Evolutionary conservation across 1,140 invertebrate species (phyloP).

Genomic region (Ceratoteleas bidentatus): DNA sequence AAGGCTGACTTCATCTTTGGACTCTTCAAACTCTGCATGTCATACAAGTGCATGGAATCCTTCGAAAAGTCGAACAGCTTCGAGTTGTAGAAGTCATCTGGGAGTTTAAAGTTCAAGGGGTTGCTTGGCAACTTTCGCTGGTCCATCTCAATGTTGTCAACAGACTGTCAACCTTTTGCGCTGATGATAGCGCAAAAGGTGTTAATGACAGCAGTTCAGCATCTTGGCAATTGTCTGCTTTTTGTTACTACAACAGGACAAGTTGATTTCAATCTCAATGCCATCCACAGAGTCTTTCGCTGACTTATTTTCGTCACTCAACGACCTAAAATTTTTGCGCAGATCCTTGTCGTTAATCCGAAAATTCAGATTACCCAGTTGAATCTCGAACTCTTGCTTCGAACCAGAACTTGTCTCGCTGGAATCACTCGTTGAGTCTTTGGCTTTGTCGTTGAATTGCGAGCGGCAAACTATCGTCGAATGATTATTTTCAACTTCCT

Average conservation of each 20-base stretch:
- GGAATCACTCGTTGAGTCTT: constrained; percentile 11
- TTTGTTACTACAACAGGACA: constrained; percentile 71
- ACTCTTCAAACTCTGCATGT: constrained; percentile 26
- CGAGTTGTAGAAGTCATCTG: constrained; percentile 31
- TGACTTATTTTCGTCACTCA: constrained; percentile 58
- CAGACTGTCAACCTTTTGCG: background rate
- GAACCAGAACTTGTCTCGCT: background rate
- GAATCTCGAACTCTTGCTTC: constrained; percentile 73
- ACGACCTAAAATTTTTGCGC: constrained; percentile 34
- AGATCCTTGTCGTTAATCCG: constrained; percentile 71
- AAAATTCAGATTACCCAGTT: constrained; percentile 73
- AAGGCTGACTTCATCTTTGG: constrained; percentile 27
- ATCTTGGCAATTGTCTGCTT: constrained; percentile 24
- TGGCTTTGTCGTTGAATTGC: constrained; percentile 6
- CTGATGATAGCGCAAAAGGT: too few species aligned
- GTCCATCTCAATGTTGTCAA: constrained; percentile 16
- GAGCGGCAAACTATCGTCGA: background rate
- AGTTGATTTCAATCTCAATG: constrained; percentile 77
- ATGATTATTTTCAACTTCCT: constrained; percentile 17
- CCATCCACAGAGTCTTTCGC: constrained; percentile 65
- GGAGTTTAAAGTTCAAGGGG: constrained; percentile 22
- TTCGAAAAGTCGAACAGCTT: constrained; percentile 34
- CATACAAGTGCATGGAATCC: constrained; percentile 29
- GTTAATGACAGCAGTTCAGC: constrained; percentile 13
- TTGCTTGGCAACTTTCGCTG: constrained; percentile 13